phyloP scores from a whole-genome alignment of 2,888 invertebrate species.

The Tridacna gigas region DNA sequence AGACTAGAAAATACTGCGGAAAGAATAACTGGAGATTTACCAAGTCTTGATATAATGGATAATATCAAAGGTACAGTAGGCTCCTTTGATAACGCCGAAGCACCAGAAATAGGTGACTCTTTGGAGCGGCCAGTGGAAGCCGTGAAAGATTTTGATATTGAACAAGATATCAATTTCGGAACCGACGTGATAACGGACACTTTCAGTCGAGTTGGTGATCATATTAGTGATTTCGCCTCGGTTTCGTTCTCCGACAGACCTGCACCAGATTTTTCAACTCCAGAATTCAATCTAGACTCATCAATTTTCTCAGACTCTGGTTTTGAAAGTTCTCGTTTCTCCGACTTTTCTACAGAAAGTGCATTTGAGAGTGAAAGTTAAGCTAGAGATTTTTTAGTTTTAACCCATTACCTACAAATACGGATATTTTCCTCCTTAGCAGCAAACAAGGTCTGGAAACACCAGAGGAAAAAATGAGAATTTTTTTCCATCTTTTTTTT shows the following conservation, averaged over 20 bases:
- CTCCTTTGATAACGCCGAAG: neutral
- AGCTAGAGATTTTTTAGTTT: neutral
- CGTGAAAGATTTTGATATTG: neutral
- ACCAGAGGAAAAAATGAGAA: neutral
- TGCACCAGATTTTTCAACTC: slow-evolving; percentile 38
- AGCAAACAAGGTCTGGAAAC: neutral
- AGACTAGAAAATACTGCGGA: slow-evolving; percentile 12
- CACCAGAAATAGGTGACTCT: neutral
- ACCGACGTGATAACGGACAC: slow-evolving; percentile 7
- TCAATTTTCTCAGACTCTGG: slow-evolving; percentile 14
- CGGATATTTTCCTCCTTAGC: neutral
- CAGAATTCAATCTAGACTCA: slow-evolving; percentile 29
- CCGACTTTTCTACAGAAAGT: neutral
- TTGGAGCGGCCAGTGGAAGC: neutral
- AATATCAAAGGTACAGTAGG: neutral
- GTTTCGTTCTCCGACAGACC: slow-evolving; percentile 30
- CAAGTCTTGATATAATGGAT: neutral
- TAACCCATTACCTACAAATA: neutral
- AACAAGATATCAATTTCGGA: neutral
- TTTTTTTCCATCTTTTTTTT: too few relatives aligned
- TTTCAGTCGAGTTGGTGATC: slow-evolving; percentile 3
- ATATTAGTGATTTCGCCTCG: slow-evolving; percentile 13
- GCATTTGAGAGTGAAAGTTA: neutral
- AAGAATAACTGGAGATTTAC: neutral
- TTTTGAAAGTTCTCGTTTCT: neutral